Conservation (phyloP, 2,888 invertebrate species). For the Diabrotica balteata region DNA sequence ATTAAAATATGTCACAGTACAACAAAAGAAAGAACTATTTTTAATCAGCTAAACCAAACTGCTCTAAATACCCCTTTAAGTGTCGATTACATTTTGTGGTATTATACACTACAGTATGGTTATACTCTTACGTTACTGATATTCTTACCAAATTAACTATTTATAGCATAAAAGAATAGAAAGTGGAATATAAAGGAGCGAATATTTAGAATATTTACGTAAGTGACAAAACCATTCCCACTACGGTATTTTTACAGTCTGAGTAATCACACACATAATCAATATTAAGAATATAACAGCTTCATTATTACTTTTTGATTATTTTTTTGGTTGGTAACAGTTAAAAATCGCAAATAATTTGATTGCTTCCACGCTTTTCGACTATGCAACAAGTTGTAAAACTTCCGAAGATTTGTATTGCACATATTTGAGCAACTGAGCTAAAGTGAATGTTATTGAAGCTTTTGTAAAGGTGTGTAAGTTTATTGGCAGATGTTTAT, state of each 20-base stretch:
- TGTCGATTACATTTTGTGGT: too few relatives aligned
- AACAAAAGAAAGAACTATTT: too few relatives aligned
- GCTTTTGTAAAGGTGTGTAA: too few relatives aligned
- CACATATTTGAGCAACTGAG: constrained; percentile 13
- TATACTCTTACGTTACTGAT: too few relatives aligned
- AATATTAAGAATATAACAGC: constrained; percentile 24
- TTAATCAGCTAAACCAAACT: too few relatives aligned
- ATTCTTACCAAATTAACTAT: too few relatives aligned
- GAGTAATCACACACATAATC: constrained; percentile 30
- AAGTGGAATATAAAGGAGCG: too few relatives aligned
- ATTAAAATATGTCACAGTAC: too few relatives aligned
- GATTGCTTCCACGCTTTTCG: constrained; percentile 49
- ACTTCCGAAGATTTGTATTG: constrained; percentile 3
- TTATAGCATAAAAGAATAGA: too few relatives aligned
- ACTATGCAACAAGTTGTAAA: constrained; percentile 28
- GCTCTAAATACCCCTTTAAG: too few relatives aligned
- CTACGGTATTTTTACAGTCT: constrained; percentile 32
- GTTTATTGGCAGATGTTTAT: too few relatives aligned
- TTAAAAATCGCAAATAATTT: constrained; percentile 44
- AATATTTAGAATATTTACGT: background rate
- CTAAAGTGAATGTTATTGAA: background rate
- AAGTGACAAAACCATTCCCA: constrained; percentile 11
- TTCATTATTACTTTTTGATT: constrained; percentile 26
- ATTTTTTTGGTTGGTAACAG: constrained; percentile 25
- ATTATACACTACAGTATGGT: too few relatives aligned